Evolutionary conservation across 2,797 vertebrate genomes (phyloP), one percentile per base, ranked within the genome.

Genomic region (Cirrhinus mrigala): DNA sequence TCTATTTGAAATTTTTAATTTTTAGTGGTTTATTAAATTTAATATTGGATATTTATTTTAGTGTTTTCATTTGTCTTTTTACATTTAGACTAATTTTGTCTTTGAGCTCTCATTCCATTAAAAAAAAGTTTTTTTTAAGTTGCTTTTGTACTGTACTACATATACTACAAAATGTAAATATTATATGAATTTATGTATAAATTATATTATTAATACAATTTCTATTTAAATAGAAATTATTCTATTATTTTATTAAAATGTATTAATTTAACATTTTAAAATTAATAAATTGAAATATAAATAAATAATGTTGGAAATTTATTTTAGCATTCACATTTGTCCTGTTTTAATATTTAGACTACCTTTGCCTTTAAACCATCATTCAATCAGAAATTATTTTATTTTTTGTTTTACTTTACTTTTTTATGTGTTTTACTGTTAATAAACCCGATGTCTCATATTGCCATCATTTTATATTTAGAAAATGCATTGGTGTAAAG

Each of bases 401-500:
- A 14, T 7, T 24, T 4, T 64, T 9, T 66, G 29, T 18, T 20
- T 29, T 54, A 6, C 16, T 62, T 12, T 37, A 40, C 16, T 18
- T 20, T 56, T 29, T 24, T 48, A n/a, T 7, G 27, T 40, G 4
- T 77, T 54, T 77, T 48, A 68, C 1, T 40, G 18, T 24, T 10
- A 18, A 20, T 75, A 33, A 24, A 75, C 29, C 11, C 6, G 1
- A 6, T 40, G 54, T 48, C 9, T 66, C 9, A 18, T 64, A 64
- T 27, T 52, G 78, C 27, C 52, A 6, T 52, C 0, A 76, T 48
- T 68, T 80, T 56, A 66, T 87, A 14, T 83, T 9, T 27, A 50
- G 46, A 74, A 37, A 76, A 64, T 52, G n/a, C 52, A 37, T 81
- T 62, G 70, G 77, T 60, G 48, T 44, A 70, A 44, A 54, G 27